These are phyloP conservation scores for Nerophis ophidion DNA, from an alignment of 2,113 vertebrate genomes.

Conservation along the genomic window DNA sequence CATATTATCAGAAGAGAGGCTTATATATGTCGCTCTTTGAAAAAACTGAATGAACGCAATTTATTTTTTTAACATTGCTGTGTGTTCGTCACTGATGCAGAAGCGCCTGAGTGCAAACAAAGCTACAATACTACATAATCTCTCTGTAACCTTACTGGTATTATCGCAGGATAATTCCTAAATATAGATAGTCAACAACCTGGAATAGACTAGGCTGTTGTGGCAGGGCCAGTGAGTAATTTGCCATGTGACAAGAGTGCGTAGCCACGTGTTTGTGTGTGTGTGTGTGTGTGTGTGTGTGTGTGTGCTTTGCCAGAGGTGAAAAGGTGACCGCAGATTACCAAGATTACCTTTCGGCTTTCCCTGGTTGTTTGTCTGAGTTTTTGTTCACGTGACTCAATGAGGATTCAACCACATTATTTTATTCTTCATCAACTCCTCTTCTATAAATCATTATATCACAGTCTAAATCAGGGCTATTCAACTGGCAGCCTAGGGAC, in stretches of 20 bases:
- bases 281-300: constrained; percentile 9
- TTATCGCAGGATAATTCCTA: constrained; percentile 40
- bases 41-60: too few species aligned
- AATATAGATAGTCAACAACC: constrained; percentile 50
- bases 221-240: constrained; percentile 36
- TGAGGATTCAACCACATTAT: not conserved
- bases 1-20: too few species aligned
- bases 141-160: constrained; percentile 23
- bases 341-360: constrained; percentile 37
- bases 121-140: constrained; percentile 5
- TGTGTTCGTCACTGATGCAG: not conserved
- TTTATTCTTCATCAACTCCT: not conserved
- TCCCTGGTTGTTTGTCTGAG: constrained; percentile 35
- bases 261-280: constrained; percentile 6
- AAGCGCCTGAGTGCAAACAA: constrained; percentile 8
- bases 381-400: constrained; percentile 13
- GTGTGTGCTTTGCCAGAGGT: constrained; percentile 22
- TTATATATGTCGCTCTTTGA: too few species aligned
- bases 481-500: too few species aligned
- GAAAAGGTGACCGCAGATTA: constrained; percentile 42
- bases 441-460: not conserved
- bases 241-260: constrained; percentile 35
- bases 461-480: too few species aligned
- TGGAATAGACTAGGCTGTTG: constrained; percentile 34
- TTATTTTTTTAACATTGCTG: not conserved